Percentiles rank a stretch among this genome's conserved stretches.
phyloP scores from a whole-genome alignment of 1,140 invertebrate species.

The Heterodera schachtii region DNA sequence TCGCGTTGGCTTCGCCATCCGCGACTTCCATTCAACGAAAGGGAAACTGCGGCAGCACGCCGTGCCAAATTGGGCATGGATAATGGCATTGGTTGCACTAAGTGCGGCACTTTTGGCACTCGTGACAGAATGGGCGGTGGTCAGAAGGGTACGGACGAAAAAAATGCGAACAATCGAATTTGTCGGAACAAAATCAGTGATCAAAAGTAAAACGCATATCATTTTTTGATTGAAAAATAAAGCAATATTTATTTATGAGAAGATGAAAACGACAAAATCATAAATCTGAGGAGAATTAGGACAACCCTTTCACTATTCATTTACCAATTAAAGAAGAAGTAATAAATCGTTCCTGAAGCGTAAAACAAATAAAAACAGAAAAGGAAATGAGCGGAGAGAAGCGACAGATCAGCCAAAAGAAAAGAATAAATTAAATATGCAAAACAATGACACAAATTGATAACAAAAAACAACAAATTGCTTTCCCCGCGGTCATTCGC shows the following conservation, averaged over 20 bases:
- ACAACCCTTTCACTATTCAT: no score
- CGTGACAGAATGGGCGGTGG: conserved; percentile 46
- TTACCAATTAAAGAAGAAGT: no score
- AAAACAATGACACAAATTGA: no score
- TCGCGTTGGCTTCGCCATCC: conserved; percentile 39
- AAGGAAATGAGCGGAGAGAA: no score
- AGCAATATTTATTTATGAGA: no score
- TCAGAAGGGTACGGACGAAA: conserved; percentile 27
- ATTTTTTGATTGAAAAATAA: conserved; percentile 1
- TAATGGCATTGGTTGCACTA: conserved; percentile 31
- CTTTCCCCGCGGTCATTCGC: background rate
- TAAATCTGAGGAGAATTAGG: no score
- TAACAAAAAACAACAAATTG: no score
- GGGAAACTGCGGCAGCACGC: conserved; percentile 41
- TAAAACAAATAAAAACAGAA: no score
- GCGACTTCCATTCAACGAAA: conserved; percentile 43
- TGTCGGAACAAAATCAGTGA: background rate
- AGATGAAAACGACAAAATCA: no score
- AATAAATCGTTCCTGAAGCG: no score
- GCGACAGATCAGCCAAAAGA: no score
- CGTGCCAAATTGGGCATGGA: conserved; percentile 44
- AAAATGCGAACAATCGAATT: conserved; percentile 1
- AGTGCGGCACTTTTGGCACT: conserved; percentile 46
- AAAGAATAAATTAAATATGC: no score
- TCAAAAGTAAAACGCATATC: conserved; percentile 10